phyloP scores from a whole-genome alignment of 2,888 invertebrate species.

The Omphaloscelis lunosa region DNA sequence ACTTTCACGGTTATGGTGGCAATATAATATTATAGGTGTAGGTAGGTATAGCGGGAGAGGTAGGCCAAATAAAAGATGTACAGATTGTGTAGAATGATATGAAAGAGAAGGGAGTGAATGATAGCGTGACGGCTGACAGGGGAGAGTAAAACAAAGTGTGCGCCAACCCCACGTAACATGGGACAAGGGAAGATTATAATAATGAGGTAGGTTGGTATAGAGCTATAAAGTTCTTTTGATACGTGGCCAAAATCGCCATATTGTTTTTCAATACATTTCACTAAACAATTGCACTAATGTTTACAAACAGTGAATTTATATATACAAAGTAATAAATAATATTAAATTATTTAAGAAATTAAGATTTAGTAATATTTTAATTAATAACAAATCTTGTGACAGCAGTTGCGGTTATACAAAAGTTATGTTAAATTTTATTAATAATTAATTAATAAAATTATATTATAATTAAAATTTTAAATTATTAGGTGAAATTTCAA shows the following conservation, averaged over 20 bases:
- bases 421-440: conserved; percentile 90
- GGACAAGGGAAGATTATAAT: no score
- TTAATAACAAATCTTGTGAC: conserved; percentile 92
- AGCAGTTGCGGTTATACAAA: conserved; percentile 93
- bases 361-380: conserved; percentile 91
- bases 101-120: no score
- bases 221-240: no score
- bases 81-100: no score
- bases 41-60: background rate
- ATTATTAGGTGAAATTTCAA: conserved; percentile 91
- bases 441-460: conserved; percentile 79
- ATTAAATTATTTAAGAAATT: conserved; percentile 91
- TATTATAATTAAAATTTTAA: conserved; percentile 79
- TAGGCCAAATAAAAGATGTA: no score
- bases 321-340: conserved; percentile 86
- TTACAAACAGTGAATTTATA: background rate
- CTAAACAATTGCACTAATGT: background rate
- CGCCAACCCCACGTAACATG: no score
- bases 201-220: background rate
- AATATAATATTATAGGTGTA: background rate
- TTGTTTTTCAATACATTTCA: background rate
- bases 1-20: background rate
- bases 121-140: no score
- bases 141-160: no score
- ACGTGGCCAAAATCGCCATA: background rate